Conservation (phyloP, 2,888 invertebrate genomes). For the Caenorhabditis panamensis region DNA sequence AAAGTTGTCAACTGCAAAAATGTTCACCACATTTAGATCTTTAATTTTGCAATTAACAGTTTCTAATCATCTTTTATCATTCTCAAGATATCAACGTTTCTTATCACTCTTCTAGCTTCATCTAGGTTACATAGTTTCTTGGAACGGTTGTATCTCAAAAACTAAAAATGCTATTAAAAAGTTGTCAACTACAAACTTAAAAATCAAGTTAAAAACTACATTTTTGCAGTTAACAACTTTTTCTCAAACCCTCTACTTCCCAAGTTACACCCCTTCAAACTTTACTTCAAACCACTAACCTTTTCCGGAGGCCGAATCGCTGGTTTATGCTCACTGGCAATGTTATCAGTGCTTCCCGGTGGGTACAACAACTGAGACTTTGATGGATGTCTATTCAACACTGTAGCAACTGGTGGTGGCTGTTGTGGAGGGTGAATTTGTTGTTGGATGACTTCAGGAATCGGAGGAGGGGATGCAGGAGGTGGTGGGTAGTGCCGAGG, state of each 20-base stretch:
- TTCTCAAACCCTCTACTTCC: background rate
- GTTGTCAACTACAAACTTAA: background rate
- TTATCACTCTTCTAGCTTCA: too few relatives aligned
- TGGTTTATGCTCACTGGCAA: constrained; percentile 65
- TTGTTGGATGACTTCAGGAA: constrained; percentile 32
- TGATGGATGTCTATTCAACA: constrained; percentile 23
- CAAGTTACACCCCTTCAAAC: too few relatives aligned
- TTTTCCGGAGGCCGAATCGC: constrained; percentile 61
- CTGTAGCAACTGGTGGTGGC: constrained; percentile 24
- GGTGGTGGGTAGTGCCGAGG: constrained; percentile 35
- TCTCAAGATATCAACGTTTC: too few relatives aligned
- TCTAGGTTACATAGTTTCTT: too few relatives aligned
- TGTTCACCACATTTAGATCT: too few relatives aligned
- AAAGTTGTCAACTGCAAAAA: too few relatives aligned
- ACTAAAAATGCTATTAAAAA: too few relatives aligned
- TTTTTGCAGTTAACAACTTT: too few relatives aligned
- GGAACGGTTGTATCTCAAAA: too few relatives aligned
- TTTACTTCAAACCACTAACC: constrained; percentile 8
- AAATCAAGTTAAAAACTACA: too few relatives aligned
- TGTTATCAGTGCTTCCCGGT: constrained; percentile 66
- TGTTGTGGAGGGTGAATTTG: constrained; percentile 37
- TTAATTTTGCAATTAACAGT: too few relatives aligned
- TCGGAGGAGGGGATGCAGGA: constrained; percentile 56
- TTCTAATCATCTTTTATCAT: too few relatives aligned
- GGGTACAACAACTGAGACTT: constrained; percentile 65